Percentiles rank a stretch among this genome's conserved stretches.
Conservation (phyloP, 2,888 invertebrate species). For the Drosophila demipolita region DNA sequence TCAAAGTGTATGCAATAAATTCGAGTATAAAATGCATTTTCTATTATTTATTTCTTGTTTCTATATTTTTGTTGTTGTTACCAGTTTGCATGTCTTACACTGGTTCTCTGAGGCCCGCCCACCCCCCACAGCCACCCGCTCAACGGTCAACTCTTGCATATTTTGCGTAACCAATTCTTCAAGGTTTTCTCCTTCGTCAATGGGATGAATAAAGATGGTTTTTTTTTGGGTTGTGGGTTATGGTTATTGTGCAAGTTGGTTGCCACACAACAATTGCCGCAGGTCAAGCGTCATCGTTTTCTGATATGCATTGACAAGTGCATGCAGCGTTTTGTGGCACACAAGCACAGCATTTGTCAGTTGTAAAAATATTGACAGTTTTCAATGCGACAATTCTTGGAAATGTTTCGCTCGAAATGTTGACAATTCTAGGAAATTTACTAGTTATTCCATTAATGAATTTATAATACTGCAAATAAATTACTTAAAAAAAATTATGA, state of each 20-base stretch:
- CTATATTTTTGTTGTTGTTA: conserved; percentile 29
- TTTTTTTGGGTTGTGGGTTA: not conserved
- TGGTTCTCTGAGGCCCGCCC: conserved; percentile 15
- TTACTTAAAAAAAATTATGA: not conserved
- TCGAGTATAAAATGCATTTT: conserved; percentile 42
- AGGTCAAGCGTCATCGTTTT: conserved; percentile 53
- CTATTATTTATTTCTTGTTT: conserved; percentile 49
- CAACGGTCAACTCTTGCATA: conserved; percentile 23
- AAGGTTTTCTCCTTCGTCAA: conserved; percentile 43
- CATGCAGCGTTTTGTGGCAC: not conserved
- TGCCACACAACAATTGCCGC: conserved; percentile 34
- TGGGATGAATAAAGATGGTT: not conserved
- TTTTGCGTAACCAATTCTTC: conserved; percentile 61
- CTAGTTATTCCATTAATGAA: not conserved
- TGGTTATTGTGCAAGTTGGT: conserved; percentile 2
- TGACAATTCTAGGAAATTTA: not conserved
- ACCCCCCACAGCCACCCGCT: not conserved
- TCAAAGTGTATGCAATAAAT: conserved; percentile 43
- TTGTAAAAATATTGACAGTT: conserved; percentile 22
- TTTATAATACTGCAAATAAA: not conserved
- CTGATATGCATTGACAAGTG: conserved; percentile 50
- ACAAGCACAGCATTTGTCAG: conserved; percentile 1
- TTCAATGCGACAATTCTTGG: not conserved
- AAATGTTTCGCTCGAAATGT: not conserved
- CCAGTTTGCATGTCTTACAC: conserved; percentile 36